Percentiles rank a stretch among this genome's conserved stretches.
These are phyloP conservation scores for Diacarnus erythraeanus DNA, from an alignment of 37 sponge, comb jelly and placozoan genomes.

Conservation along the genomic window DNA sequence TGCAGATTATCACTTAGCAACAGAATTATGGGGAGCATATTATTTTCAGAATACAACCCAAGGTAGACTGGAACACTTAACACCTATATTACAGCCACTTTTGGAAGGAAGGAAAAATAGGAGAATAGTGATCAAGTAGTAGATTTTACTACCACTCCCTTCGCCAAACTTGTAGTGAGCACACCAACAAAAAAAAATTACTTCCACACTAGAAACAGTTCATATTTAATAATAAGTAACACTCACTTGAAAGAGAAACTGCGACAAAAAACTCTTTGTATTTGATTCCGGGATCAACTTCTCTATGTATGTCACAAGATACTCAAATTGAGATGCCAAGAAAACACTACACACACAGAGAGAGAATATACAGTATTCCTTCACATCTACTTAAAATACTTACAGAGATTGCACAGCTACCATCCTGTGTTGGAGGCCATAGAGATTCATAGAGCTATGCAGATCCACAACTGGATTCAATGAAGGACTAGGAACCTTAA, in stretches of 20 bases:
- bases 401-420: slow-evolving; percentile 93
- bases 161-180: too few species aligned
- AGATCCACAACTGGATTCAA: slow-evolving; percentile 41
- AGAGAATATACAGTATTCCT: not conserved
- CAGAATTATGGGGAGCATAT: too few species aligned
- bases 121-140: too few species aligned
- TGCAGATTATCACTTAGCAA: too few species aligned
- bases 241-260: slow-evolving; percentile 88
- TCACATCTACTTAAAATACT: slow-evolving; percentile 19
- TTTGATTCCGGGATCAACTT: slow-evolving; percentile 76
- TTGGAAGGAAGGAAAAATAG: too few species aligned
- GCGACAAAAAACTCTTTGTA: slow-evolving; percentile 75
- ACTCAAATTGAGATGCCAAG: slow-evolving; percentile 84
- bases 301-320: slow-evolving; percentile 66
- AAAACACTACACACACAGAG: slow-evolving; percentile 83
- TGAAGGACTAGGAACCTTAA: slow-evolving; percentile 64
- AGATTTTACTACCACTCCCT: too few species aligned
- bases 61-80: too few species aligned
- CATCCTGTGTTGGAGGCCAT: slow-evolving; percentile 71
- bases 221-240: too few species aligned
- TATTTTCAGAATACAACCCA: too few species aligned
- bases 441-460: slow-evolving; percentile 38
- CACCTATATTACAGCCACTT: too few species aligned
- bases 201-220: too few species aligned
- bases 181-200: too few species aligned